Percentiles rank a stretch among this genome's conserved stretches.
These are phyloP conservation scores for Drosophila acutilabella DNA, from an alignment of 2,888 invertebrate genomes.

Conservation along the genomic window DNA sequence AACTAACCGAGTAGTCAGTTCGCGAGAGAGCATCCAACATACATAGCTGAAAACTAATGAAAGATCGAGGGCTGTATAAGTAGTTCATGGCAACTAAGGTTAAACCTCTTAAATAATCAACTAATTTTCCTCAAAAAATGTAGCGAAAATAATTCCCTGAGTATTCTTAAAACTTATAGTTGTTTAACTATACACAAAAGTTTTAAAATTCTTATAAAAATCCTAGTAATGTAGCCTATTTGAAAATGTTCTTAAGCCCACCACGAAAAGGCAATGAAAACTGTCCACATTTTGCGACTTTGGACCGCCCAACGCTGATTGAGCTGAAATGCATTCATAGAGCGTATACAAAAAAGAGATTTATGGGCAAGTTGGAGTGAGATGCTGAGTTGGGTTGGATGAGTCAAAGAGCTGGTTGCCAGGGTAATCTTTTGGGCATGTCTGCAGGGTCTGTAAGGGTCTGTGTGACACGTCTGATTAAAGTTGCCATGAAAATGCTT, in stretches of 20 bases:
- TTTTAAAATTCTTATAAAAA: not conserved
- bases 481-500: conserved; percentile 57
- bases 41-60: not conserved
- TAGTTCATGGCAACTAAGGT: conserved; percentile 1
- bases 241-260: conserved; percentile 4
- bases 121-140: not conserved
- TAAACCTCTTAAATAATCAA: not conserved
- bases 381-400: not conserved
- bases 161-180: too few relatives aligned
- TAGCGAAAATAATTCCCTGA: too few relatives aligned
- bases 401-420: conserved; percentile 1
- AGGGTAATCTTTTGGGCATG: conserved; percentile 2
- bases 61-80: conserved; percentile 33
- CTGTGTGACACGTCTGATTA: conserved; percentile 46
- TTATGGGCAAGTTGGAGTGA: conserved; percentile 22
- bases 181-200: too few relatives aligned
- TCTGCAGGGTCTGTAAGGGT: conserved; percentile 29
- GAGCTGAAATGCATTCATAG: conserved; percentile 43
- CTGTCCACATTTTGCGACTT: conserved; percentile 34
- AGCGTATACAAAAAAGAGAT: conserved; percentile 34
- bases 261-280: conserved; percentile 40
- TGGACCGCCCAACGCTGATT: conserved; percentile 31
- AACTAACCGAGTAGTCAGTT: conserved; percentile 27
- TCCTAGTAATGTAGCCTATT: not conserved
- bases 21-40: conserved; percentile 23